Evolutionary conservation across 1,140 invertebrate genomes (phyloP).

Genomic region (Odontomachus brunneus): DNA sequence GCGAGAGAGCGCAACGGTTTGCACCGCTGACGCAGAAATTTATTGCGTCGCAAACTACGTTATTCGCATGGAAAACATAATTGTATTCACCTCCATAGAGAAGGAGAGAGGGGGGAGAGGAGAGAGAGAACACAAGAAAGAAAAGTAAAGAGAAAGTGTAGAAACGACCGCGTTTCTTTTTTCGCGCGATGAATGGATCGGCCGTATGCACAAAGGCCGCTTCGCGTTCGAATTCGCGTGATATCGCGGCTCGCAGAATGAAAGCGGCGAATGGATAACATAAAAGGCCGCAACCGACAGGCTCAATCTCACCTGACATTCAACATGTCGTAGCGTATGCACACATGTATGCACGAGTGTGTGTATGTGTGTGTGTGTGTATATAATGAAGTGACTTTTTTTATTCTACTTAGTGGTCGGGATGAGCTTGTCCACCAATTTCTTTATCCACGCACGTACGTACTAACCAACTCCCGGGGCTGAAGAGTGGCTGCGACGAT

Average conservation of each 20-base stretch:
- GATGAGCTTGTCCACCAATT: no score
- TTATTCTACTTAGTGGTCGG: not conserved
- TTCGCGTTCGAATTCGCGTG: constrained; percentile 37
- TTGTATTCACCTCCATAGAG: not conserved
- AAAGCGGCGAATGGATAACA: constrained; percentile 19
- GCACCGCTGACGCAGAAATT: not conserved
- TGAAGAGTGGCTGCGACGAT: constrained; percentile 40
- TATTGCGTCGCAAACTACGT: not conserved
- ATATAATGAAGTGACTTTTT: no score
- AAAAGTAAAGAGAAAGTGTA: not conserved
- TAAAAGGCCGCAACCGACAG: constrained; percentile 1
- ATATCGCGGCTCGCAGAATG: constrained; percentile 18
- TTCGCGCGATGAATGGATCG: constrained; percentile 27
- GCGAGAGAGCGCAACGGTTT: not conserved
- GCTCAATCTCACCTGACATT: constrained; percentile 35
- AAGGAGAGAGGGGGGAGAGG: no score
- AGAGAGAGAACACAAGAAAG: no score
- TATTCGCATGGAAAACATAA: not conserved
- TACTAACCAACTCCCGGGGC: not conserved
- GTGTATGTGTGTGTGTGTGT: no score
- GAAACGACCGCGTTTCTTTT: constrained; percentile 6
- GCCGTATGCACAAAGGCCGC: constrained; percentile 2
- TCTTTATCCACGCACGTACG: no score
- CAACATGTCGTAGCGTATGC: not conserved
- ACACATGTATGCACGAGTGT: no score